Conservation (phyloP, 2,888 invertebrate species). For the Eupithecia abbreviata region DNA sequence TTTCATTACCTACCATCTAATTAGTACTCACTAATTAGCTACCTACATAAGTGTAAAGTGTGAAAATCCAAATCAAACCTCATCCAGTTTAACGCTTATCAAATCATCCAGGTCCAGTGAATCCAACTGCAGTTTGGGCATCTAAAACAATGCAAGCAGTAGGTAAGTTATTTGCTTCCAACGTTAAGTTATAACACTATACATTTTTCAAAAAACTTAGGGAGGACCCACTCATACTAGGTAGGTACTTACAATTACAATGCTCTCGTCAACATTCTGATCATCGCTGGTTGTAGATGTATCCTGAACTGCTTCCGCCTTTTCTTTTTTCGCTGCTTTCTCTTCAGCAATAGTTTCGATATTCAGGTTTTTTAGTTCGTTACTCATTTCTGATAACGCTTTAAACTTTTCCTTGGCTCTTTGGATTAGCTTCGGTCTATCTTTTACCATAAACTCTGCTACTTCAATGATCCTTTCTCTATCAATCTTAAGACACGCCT, state of each 20-base stretch:
- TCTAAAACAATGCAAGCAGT: constrained; percentile 51
- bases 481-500: constrained; percentile 50
- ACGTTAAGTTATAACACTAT: background rate
- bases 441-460: constrained; percentile 61
- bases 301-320: background rate
- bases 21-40: background rate
- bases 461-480: constrained; percentile 60
- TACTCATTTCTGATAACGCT: constrained; percentile 49
- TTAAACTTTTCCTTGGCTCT: constrained; percentile 52
- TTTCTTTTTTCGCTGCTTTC: constrained; percentile 1
- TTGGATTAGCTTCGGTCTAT: constrained; percentile 56
- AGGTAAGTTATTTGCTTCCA: constrained; percentile 8
- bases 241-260: constrained; percentile 28
- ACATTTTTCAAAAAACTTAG: background rate
- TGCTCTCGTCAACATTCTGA: constrained; percentile 18
- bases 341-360: constrained; percentile 17
- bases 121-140: constrained; percentile 64
- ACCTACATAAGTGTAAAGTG: background rate
- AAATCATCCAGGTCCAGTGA: constrained; percentile 62
- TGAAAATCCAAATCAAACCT: constrained; percentile 51
- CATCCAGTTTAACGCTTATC: constrained; percentile 58
- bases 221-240: background rate
- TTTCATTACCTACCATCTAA: background rate
- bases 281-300: background rate
- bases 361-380: constrained; percentile 47